phyloP scores from a whole-genome alignment of 2,113 vertebrate genomes.

The Eclectus roratus region DNA sequence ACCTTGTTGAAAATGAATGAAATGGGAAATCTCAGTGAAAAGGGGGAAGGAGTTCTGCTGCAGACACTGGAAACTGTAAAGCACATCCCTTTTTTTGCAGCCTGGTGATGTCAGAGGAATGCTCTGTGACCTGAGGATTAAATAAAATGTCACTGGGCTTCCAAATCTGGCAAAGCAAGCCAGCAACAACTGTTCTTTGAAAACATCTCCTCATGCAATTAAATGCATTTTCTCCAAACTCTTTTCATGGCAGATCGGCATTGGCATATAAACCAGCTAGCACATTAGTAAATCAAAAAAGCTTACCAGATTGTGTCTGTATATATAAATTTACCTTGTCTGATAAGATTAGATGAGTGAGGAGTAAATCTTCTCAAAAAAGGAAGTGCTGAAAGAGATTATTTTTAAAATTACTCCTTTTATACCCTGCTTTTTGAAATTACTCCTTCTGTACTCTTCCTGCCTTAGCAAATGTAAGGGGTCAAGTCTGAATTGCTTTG shows the following conservation, averaged over 20 bases:
- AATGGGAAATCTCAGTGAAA: background rate
- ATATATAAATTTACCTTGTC: background rate
- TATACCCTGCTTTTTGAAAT: background rate
- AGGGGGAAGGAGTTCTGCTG: background rate
- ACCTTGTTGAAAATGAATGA: background rate
- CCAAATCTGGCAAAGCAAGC: background rate
- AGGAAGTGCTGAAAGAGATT: background rate
- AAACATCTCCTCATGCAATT: background rate
- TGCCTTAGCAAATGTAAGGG: background rate
- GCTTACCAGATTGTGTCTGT: background rate
- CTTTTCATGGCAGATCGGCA: background rate
- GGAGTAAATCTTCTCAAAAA: conserved; percentile 8
- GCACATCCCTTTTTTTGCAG: background rate
- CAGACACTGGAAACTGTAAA: background rate
- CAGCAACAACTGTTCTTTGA: background rate
- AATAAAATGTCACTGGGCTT: conserved; percentile 30
- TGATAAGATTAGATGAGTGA: conserved; percentile 6
- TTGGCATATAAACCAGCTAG: background rate
- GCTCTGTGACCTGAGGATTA: background rate
- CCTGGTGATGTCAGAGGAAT: background rate
- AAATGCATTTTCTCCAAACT: background rate
- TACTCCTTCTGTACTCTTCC: background rate
- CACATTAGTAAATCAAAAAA: background rate
- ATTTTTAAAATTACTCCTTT: background rate
- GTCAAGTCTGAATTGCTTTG: background rate